Evolutionary conservation across 92 coral and sea anemone genomes (phyloP).

Genomic region (Palythoa grandis): DNA sequence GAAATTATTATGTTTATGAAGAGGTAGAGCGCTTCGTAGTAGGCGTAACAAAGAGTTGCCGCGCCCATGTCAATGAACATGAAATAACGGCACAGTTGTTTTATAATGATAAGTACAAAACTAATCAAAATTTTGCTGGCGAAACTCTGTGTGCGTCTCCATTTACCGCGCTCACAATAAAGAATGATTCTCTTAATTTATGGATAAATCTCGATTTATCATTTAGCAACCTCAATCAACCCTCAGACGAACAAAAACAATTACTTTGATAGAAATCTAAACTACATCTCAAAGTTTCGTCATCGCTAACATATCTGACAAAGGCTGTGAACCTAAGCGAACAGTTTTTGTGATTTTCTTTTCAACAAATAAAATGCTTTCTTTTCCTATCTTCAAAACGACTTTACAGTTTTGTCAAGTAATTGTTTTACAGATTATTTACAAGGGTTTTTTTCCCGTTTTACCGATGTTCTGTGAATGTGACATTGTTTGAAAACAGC

Average conservation of each 20-base stretch:
- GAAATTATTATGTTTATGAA: slow-evolving; percentile 31
- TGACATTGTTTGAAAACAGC: background rate
- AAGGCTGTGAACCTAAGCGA: background rate
- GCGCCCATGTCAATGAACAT: slow-evolving; percentile 20
- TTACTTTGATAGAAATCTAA: background rate
- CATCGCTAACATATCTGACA: background rate
- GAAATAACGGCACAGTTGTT: slow-evolving; percentile 20
- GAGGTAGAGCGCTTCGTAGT: slow-evolving; percentile 19
- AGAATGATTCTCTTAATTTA: background rate
- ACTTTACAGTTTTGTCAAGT: background rate
- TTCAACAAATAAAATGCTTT: background rate
- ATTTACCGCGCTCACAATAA: background rate
- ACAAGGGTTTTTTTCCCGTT: background rate
- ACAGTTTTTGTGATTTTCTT: background rate
- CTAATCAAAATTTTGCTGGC: slow-evolving; percentile 32
- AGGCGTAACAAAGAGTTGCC: slow-evolving; percentile 25
- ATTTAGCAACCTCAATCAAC: background rate
- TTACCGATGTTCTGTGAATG: background rate
- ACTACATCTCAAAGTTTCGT: background rate
- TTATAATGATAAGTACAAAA: background rate
- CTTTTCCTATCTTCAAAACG: background rate
- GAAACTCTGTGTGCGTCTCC: background rate
- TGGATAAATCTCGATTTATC: background rate
- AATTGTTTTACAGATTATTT: background rate
- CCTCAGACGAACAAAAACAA: background rate